Base-by-base conservation (phyloP, 1,140 invertebrate species). In the Tetramorium alpestre region DNA sequence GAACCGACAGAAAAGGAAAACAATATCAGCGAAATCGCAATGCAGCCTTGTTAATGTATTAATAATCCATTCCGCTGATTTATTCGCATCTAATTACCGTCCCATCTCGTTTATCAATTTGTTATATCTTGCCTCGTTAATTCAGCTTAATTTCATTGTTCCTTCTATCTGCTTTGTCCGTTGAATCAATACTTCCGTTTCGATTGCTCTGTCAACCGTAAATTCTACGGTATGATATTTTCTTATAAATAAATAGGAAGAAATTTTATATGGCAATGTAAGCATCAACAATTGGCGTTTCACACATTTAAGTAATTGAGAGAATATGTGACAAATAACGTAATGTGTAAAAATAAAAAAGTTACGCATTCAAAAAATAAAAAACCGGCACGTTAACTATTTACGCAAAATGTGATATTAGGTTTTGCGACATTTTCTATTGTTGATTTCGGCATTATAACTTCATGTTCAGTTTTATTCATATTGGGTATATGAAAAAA, bases 181-280 rank as follows among this genome's bases (percentile, higher is more conserved):
- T 13, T 60, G 13, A 73, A 33, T 82, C 18, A 16, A 47, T 22
- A 16, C 22, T 28, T 18, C 38, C 38, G 41, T 60, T 73, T 82
- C 28, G 18, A 13, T 2, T 49, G 54, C 73, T 82, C 18, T 60
- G 25, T 47, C 80, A 82, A 58, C 65, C 51, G 51, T 72, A 41
- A 67, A 77, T 62, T 60, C 41, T 13, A 18, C 25, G 47, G 13
- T 10, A n/a, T 18, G 13, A 54, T 28, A 44, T 82, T 47, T 54
- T 69, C 22, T 70, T 51, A 22, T 41, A 6, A 49, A 16, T 33
- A 33, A 33, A 33, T 33, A 33, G n/a, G 44, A 25, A 41, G 28
- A 51, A 65, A 67, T 67, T 67, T 67, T 7, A 11, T 65, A 10
- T 16, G 18, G 4, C 41, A 64, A 47, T 54, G 33, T 44, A 25